These are phyloP conservation scores for Lycocerus yunnanus DNA, from an alignment of 2,888 invertebrate species.

Conservation along the genomic window DNA sequence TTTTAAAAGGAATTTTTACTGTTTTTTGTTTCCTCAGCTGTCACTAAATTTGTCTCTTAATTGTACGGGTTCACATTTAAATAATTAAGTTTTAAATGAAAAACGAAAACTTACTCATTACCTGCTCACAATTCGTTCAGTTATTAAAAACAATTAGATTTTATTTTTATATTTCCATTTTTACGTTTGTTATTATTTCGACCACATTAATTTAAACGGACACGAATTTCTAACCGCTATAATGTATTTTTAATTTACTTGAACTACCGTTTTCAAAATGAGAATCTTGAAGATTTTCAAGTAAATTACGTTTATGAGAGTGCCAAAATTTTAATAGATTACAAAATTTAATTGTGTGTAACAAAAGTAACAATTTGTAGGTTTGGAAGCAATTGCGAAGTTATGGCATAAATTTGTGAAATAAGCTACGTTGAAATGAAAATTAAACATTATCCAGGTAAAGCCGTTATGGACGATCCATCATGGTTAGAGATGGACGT, in stretches of 20 bases:
- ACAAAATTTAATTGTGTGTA: not conserved
- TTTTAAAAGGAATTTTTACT: not conserved
- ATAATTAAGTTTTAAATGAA: not conserved
- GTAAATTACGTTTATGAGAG: not conserved
- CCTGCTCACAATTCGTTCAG: no score
- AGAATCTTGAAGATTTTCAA: not conserved
- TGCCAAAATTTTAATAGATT: not conserved
- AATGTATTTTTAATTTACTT: not conserved
- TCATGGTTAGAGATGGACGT: slow-evolving; percentile 69
- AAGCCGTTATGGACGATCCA: slow-evolving; percentile 70
- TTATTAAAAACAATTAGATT: no score
- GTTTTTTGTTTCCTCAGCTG: not conserved
- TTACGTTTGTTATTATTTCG: not conserved
- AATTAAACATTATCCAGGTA: slow-evolving; percentile 83
- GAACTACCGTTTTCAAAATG: not conserved
- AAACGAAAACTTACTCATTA: no score
- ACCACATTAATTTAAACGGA: not conserved
- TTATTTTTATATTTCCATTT: not conserved
- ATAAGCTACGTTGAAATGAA: slow-evolving; percentile 63
- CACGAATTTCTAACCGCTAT: not conserved
- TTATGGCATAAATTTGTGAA: not conserved
- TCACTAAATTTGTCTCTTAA: not conserved
- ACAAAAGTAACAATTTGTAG: not conserved
- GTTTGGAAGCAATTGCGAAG: not conserved
- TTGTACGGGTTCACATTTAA: not conserved